Conservation (phyloP, 1,140 invertebrate species). For the Cydia splendana region DNA sequence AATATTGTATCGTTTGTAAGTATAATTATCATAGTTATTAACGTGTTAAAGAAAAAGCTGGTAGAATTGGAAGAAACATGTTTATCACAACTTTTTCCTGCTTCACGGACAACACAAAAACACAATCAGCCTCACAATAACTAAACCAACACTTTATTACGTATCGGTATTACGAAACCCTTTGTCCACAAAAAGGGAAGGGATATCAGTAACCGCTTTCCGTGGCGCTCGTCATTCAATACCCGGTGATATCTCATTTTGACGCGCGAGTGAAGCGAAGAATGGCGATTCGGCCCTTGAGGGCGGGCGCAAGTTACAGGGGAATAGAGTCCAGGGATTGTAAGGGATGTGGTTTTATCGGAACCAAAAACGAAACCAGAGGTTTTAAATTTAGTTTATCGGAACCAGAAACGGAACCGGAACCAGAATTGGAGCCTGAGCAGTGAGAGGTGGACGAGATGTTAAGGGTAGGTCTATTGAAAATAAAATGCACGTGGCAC, state of each 20-base stretch:
- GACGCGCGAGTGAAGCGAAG: conserved; percentile 63
- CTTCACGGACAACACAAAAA: conserved; percentile 25
- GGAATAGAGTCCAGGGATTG: background rate
- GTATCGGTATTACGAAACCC: conserved; percentile 40
- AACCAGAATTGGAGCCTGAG: no score
- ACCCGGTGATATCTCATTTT: conserved; percentile 76
- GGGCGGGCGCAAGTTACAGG: conserved; percentile 32
- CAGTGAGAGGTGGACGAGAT: no score
- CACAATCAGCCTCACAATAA: conserved; percentile 29
- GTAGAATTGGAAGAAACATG: background rate
- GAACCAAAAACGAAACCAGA: no score
- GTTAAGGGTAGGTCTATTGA: no score
- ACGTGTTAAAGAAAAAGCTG: background rate
- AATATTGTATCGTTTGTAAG: no score
- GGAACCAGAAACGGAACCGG: no score
- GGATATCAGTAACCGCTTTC: conserved; percentile 53
- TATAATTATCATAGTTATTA: no score
- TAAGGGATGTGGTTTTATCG: no score
- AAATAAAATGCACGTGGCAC: no score
- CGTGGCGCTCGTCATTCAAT: conserved; percentile 68
- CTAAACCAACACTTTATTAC: conserved; percentile 33
- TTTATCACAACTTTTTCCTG: background rate
- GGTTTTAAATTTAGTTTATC: no score
- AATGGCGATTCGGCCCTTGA: conserved; percentile 48
- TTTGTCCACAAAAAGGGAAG: conserved; percentile 44